A percentile compares a stretch with the other conserved stretches of the same genome.
Conservation (phyloP, 1,140 invertebrate species). For the Dreissena rostriformis region DNA sequence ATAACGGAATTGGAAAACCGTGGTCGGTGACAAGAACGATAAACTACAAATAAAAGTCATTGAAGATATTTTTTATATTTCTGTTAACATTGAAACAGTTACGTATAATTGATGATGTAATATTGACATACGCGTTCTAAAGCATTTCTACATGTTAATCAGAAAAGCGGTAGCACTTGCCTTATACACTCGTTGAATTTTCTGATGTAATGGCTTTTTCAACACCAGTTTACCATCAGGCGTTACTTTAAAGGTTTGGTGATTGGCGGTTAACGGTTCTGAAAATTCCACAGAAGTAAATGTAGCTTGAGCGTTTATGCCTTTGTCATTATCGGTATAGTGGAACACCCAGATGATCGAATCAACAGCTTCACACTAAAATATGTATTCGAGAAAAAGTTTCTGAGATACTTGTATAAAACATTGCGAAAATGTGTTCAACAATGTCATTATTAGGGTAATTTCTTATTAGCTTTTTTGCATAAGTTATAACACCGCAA, state of each 20-base stretch:
- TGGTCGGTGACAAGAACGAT: conserved; percentile 26
- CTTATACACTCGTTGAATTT: too few species aligned
- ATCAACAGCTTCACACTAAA: conserved; percentile 7
- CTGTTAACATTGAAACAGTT: too few species aligned
- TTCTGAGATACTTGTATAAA: background rate
- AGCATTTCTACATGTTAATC: too few species aligned
- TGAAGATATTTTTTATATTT: too few species aligned
- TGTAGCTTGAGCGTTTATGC: conserved; percentile 24
- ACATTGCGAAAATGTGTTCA: too few species aligned
- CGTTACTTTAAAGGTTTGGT: conserved; percentile 21
- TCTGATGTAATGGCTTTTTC: background rate
- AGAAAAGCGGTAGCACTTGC: too few species aligned
- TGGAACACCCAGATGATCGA: conserved; percentile 15
- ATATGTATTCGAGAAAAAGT: background rate
- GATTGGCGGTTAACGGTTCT: background rate
- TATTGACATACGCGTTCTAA: too few species aligned
- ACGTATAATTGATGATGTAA: too few species aligned
- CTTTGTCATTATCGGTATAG: conserved; percentile 25
- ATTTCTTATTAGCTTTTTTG: too few species aligned
- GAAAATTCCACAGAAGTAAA: conserved; percentile 18
- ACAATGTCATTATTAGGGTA: too few species aligned
- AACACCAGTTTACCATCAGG: background rate
- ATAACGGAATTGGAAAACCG: conserved; percentile 10
- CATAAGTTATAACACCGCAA: too few species aligned
- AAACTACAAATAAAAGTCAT: conserved; percentile 10